phyloP scores from a whole-genome alignment of 1,140 invertebrate species.

The Drosophila azteca region DNA sequence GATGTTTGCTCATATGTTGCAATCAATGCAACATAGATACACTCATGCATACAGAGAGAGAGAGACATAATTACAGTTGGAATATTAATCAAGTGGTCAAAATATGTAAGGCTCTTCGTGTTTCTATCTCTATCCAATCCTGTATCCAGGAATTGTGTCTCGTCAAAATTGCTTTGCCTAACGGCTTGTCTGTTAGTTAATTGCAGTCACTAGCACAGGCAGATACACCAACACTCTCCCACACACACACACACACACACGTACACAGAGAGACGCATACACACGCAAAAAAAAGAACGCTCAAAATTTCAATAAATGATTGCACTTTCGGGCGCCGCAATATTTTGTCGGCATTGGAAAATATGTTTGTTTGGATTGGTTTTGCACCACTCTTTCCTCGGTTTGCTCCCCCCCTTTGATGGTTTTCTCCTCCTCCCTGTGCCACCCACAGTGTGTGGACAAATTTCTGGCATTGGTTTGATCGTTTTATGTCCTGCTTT shows the following conservation, averaged over 20 bases:
- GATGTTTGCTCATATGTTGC: conserved; percentile 57
- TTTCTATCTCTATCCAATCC: too few relatives aligned
- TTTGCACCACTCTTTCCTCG: not conserved
- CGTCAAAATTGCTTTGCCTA: conserved; percentile 28
- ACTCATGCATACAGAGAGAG: conserved; percentile 10
- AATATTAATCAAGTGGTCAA: conserved; percentile 69
- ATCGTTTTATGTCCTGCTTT: too few relatives aligned
- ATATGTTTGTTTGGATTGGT: conserved; percentile 8
- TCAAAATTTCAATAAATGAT: conserved; percentile 54
- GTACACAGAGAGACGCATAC: not conserved
- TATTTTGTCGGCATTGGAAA: conserved; percentile 21
- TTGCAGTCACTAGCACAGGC: conserved; percentile 29
- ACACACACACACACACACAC: conserved; percentile 1
- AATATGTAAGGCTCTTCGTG: conserved; percentile 26
- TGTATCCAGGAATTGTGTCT: conserved; percentile 23
- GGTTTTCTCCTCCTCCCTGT: not conserved
- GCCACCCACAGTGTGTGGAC: too few relatives aligned
- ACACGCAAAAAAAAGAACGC: conserved; percentile 14
- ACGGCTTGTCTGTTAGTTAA: conserved; percentile 43
- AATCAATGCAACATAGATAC: conserved; percentile 40
- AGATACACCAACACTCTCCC: not conserved
- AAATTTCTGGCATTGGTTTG: too few relatives aligned
- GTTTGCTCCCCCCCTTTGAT: not conserved
- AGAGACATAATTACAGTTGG: conserved; percentile 27
- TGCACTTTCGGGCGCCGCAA: conserved; percentile 45